Conservation (phyloP, 2,888 invertebrate genomes). For the Oscheius sp. region DNA sequence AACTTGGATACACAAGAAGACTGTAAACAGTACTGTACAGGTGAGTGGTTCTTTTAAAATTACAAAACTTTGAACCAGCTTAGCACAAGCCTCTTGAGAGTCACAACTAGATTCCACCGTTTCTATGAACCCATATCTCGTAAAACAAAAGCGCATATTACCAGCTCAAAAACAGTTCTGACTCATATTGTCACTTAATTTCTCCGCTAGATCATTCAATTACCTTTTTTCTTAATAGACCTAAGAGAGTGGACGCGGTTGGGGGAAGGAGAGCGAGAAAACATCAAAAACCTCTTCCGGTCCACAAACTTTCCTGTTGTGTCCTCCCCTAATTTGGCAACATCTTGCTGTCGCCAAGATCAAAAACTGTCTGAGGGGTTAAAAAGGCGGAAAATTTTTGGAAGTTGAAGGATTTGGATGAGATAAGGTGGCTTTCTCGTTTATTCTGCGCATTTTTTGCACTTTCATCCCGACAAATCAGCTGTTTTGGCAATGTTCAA, state of each 20-base stretch:
- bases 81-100: not conserved
- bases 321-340: too few relatives aligned
- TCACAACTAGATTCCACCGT: too few relatives aligned
- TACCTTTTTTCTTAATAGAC: conserved; percentile 9
- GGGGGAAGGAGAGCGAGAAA: not conserved
- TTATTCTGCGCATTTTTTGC: too few relatives aligned
- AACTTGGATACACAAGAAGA: conserved; percentile 61
- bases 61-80: not conserved
- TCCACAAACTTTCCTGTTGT: not conserved
- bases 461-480: too few relatives aligned
- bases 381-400: too few relatives aligned
- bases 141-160: not conserved
- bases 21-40: conserved; percentile 66
- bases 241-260: not conserved
- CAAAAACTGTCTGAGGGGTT: too few relatives aligned
- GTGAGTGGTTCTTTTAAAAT: conserved; percentile 37
- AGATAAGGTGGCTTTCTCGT: too few relatives aligned
- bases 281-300: conserved; percentile 35
- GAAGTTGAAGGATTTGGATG: too few relatives aligned
- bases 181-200: not conserved
- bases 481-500: too few relatives aligned
- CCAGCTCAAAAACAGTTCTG: conserved; percentile 11
- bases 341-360: too few relatives aligned
- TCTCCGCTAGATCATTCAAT: conserved; percentile 19
- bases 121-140: too few relatives aligned